These are phyloP conservation scores for Monopis laevigella DNA, from an alignment of 2,888 invertebrate genomes.

Conservation along the genomic window DNA sequence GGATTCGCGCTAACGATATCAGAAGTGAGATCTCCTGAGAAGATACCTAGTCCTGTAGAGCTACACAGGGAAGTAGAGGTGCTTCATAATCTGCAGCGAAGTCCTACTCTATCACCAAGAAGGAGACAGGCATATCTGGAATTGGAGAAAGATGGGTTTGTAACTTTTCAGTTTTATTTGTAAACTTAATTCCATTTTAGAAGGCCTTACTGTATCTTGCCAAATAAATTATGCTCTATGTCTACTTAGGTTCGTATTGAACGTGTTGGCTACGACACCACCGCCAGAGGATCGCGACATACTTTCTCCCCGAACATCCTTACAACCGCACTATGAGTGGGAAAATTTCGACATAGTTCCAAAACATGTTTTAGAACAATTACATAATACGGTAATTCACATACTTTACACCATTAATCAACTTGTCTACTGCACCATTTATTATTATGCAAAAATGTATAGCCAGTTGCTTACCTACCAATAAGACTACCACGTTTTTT, in stretches of 20 bases:
- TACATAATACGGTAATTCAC: constrained; percentile 73
- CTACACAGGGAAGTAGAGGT: constrained; percentile 73
- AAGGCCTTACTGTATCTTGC: too few species aligned
- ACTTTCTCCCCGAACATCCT: constrained; percentile 37
- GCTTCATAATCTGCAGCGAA: constrained; percentile 73
- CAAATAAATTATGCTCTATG: too few species aligned
- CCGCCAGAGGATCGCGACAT: constrained; percentile 34
- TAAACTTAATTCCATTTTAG: too few species aligned
- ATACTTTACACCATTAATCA: neutral
- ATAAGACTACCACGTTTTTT: too few species aligned
- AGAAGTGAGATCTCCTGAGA: constrained; percentile 46
- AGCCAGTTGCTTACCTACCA: too few species aligned
- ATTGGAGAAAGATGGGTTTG: constrained; percentile 50
- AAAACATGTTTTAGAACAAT: constrained; percentile 68
- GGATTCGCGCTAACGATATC: constrained; percentile 44
- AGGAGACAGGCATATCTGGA: constrained; percentile 44
- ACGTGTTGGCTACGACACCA: constrained; percentile 39
- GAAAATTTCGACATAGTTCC: constrained; percentile 71
- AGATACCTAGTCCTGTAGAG: constrained; percentile 57
- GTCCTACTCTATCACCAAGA: constrained; percentile 67
- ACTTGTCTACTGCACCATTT: too few species aligned
- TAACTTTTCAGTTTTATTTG: too few species aligned
- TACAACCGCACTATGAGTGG: constrained; percentile 58
- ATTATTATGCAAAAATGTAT: too few species aligned
- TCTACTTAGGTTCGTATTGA: constrained; percentile 40